Percentiles rank a stretch among this genome's conserved stretches.
phyloP scores from a whole-genome alignment of 2,888 invertebrate species.

The Noctua pronuba region DNA sequence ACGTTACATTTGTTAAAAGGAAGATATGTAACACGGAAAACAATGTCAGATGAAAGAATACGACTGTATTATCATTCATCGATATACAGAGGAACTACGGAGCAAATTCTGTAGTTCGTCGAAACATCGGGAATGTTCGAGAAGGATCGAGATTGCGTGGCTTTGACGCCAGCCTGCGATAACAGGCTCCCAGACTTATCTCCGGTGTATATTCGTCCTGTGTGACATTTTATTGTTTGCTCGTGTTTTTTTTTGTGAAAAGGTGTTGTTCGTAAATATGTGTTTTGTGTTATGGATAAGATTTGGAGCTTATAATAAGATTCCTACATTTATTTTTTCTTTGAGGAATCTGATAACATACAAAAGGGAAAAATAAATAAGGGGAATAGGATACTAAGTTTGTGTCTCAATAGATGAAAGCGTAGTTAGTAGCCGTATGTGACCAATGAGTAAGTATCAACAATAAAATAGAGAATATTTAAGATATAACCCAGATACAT shows the following conservation, averaged over 20 bases:
- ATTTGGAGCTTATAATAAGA: slow-evolving; percentile 14
- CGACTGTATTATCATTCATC: slow-evolving; percentile 61
- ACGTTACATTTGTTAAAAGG: slow-evolving; percentile 64
- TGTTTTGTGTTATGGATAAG: slow-evolving; percentile 14
- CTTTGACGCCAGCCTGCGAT: slow-evolving; percentile 58
- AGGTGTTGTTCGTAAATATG: slow-evolving; percentile 28
- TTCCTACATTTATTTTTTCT: neutral
- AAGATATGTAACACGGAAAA: slow-evolving; percentile 52
- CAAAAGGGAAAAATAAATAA: neutral
- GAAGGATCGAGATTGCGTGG: slow-evolving; percentile 59
- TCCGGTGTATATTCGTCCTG: slow-evolving; percentile 46
- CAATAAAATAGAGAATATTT: neutral
- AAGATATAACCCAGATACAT: neutral
- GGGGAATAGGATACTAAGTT: neutral
- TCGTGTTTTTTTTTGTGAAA: slow-evolving; percentile 22
- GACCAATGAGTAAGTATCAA: neutral
- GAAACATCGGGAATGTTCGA: slow-evolving; percentile 53
- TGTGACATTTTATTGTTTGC: slow-evolving; percentile 51
- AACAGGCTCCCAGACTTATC: slow-evolving; percentile 56
- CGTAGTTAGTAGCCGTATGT: neutral
- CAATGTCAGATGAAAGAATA: slow-evolving; percentile 47
- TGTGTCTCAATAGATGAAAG: neutral
- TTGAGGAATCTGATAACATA: neutral
- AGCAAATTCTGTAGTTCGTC: slow-evolving; percentile 46
- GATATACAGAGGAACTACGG: slow-evolving; percentile 44